phyloP scores from a whole-genome alignment of 2,797 vertebrate genomes.

The Lerista edwardsae region DNA sequence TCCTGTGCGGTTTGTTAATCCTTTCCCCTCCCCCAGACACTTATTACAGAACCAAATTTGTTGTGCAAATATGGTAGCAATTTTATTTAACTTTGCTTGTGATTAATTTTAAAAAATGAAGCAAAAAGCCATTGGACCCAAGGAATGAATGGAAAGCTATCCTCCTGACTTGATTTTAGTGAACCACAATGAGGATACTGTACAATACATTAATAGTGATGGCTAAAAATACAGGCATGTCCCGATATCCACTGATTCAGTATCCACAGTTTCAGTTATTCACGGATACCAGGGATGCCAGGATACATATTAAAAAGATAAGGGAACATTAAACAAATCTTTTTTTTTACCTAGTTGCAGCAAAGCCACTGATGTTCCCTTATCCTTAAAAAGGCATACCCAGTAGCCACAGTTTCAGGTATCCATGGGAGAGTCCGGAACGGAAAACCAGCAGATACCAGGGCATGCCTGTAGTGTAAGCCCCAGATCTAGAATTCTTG shows the following conservation, averaged over 20 bases:
- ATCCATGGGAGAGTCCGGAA: too few species aligned
- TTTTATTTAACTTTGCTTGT: constrained; percentile 39
- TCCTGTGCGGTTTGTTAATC: constrained; percentile 24
- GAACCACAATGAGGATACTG: not conserved
- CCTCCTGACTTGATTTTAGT: constrained; percentile 32
- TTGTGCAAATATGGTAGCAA: constrained; percentile 22
- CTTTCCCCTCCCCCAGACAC: not conserved
- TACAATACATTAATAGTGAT: constrained; percentile 39
- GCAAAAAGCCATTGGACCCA: not conserved
- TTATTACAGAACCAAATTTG: constrained; percentile 26
- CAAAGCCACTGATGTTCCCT: too few species aligned
- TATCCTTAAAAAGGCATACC: too few species aligned
- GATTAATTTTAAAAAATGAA: constrained; percentile 17
- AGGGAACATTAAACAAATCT: too few species aligned
- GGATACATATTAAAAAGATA: too few species aligned
- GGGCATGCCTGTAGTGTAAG: too few species aligned
- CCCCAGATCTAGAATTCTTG: constrained; percentile 60
- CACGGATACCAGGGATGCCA: too few species aligned
- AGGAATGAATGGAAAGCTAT: constrained; percentile 19
- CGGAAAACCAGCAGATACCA: too few species aligned
- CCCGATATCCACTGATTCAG: too few species aligned
- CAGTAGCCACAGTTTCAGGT: too few species aligned
- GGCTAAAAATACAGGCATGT: constrained; percentile 37
- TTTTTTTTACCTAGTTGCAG: too few species aligned
- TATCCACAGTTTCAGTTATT: too few species aligned